Percentiles rank a stretch among this genome's conserved stretches.
These are phyloP conservation scores for Hylyphantes graminicola DNA, from an alignment of 1,140 invertebrate species.

Conservation along the genomic window DNA sequence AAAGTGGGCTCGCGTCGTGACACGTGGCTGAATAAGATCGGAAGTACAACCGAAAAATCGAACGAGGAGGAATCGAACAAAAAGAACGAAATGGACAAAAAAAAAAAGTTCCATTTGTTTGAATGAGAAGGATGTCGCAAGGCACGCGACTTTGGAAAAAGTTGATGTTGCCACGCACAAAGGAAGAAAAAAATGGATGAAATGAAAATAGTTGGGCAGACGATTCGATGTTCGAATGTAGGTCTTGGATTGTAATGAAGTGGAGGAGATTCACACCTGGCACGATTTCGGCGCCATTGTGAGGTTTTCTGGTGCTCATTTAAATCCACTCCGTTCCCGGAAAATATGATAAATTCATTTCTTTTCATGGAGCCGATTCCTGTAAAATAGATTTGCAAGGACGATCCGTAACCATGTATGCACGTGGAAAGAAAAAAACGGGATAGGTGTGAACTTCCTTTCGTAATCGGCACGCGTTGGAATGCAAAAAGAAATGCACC, in stretches of 20 bases:
- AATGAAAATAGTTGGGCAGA: not conserved
- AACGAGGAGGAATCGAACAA: constrained; percentile 1
- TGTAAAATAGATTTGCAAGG: constrained; percentile 1
- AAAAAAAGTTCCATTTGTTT: too few relatives aligned
- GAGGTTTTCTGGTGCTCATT: constrained; percentile 4
- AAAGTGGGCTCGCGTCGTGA: constrained; percentile 30
- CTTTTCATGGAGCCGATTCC: not conserved
- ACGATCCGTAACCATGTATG: constrained; percentile 11
- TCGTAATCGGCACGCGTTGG: not conserved
- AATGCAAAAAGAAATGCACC: not conserved
- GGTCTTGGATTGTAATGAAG: constrained; percentile 29
- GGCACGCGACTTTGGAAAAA: constrained; percentile 25
- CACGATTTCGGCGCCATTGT: not conserved
- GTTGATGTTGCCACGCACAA: constrained; percentile 15
- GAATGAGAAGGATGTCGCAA: not conserved
- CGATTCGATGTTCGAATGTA: constrained; percentile 32
- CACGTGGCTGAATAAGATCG: constrained; percentile 26
- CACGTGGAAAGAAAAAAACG: not conserved
- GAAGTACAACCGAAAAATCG: constrained; percentile 24
- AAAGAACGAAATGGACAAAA: too few relatives aligned
- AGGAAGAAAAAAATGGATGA: not conserved
- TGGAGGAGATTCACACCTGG: constrained; percentile 30
- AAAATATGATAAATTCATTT: constrained; percentile 26
- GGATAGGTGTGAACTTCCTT: not conserved
- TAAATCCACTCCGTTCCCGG: constrained; percentile 23